Evolutionary conservation across 2,888 invertebrate genomes (phyloP).

Genomic region (Pogonocherus hispidulus): DNA sequence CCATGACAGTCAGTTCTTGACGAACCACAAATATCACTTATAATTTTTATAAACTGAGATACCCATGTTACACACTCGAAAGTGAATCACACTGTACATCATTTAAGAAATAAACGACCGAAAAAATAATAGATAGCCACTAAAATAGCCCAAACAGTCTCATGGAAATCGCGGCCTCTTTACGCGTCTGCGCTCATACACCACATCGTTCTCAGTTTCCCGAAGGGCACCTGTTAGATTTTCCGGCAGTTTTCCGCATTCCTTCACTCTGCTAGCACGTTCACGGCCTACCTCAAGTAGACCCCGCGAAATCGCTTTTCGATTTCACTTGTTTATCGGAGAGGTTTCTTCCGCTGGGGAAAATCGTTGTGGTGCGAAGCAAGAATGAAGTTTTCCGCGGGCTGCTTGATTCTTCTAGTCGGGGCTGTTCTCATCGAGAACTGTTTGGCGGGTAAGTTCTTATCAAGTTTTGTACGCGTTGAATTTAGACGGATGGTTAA

Average conservation of each 20-base stretch:
- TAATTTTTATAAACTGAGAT: too few species aligned
- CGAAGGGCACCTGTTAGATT: constrained; percentile 53
- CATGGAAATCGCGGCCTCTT: constrained; percentile 9
- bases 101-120: too few species aligned
- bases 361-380: constrained; percentile 13
- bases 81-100: too few species aligned
- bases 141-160: constrained; percentile 2
- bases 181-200: neutral
- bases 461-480: neutral
- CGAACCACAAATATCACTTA: too few species aligned
- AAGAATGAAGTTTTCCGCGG: constrained; percentile 28
- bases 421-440: constrained; percentile 32
- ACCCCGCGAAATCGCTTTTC: neutral
- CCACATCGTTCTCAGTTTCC: neutral
- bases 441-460: constrained; percentile 37
- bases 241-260: constrained; percentile 52
- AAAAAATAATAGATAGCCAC: too few species aligned
- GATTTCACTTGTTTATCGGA: constrained; percentile 1
- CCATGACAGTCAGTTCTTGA: too few species aligned
- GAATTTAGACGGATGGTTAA: neutral
- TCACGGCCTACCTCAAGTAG: neutral
- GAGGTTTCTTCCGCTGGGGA: neutral
- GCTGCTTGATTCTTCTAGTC: constrained; percentile 28
- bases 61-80: too few species aligned
- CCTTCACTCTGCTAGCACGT: constrained; percentile 39